A percentile compares a stretch with the other conserved stretches of the same genome.
These are phyloP conservation scores for Bergia sp. DNA, from an alignment of 92 coral and sea anemone genomes.

Conservation along the genomic window DNA sequence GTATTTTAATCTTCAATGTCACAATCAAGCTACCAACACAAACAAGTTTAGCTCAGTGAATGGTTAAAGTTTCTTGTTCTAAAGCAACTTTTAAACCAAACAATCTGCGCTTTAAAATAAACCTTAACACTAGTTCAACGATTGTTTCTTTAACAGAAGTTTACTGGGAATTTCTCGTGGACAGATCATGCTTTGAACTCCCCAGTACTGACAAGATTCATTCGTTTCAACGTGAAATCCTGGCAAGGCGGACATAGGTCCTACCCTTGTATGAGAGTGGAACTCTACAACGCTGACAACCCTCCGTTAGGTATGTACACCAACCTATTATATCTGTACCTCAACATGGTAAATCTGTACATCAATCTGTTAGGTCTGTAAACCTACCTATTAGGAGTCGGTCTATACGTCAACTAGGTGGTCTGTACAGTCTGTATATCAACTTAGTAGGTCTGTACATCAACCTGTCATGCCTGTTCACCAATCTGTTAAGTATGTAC, in stretches of 20 bases:
- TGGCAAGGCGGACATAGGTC: not conserved
- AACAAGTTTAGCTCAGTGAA: not conserved
- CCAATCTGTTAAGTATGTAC: too few species aligned
- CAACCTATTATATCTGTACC: not conserved
- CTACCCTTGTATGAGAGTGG: slow-evolving; percentile 34
- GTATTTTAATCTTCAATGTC: too few species aligned
- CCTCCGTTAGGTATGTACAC: slow-evolving; percentile 16
- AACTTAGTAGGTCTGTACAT: too few species aligned
- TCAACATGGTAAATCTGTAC: not conserved
- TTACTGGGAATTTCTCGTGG: not conserved
- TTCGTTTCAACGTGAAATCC: not conserved
- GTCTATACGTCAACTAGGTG: too few species aligned
- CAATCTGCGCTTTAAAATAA: not conserved
- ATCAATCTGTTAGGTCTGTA: not conserved
- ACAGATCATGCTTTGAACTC: not conserved
- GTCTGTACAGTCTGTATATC: too few species aligned
- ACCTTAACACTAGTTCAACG: not conserved
- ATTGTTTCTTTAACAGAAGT: not conserved
- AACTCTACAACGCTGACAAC: not conserved
- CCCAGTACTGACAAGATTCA: not conserved
- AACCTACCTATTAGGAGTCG: too few species aligned
- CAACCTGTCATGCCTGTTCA: too few species aligned
- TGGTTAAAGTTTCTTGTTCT: not conserved
- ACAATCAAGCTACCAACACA: too few species aligned
- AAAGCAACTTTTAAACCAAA: not conserved